Evolutionary conservation across 2,113 vertebrate species (phyloP), one percentile per base, ranked within the genome.

Genomic region (Sinocyclocheilus anophthalmus): DNA sequence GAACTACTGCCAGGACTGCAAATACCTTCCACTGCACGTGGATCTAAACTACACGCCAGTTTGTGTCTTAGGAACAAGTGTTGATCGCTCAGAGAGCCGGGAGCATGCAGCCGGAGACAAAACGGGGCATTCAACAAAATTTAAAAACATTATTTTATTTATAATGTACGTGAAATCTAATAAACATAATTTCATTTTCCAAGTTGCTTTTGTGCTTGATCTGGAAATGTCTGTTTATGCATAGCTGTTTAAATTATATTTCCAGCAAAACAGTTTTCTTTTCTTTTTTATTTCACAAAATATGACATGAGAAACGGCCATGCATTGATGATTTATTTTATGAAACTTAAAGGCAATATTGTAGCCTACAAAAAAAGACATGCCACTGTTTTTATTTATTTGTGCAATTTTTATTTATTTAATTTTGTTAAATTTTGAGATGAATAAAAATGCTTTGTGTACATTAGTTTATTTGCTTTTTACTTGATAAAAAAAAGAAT

Each of bases 61-160:
- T 72, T 81, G 87, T 86, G 87, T 88, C 87, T 86, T 88, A 84
- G 48, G 11, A 84, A 73, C 70, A 73, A 73, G 37, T 42, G 33
- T 73, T 22, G 37, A 73, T 72, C 33, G 20, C 37, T 72, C 37
- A 12, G 33, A 72, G 33, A 70, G 33, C 30, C 0, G 8, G 69
- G 18, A 72, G 18, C 33, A 10, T 72, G 69, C 33, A 42, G 69
- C 69, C 9, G 39, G 37, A 42, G 69, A 42, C 33, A 22, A 72
- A 72, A 22, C 20, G n/a, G 20, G 73, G 10, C 18, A 2, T 20
- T 57, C 18, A 20, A 57, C 57, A 1, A 8, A 59, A 59, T 59
- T 3, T 59, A 3, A 22, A 55, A 59, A 9, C 55, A 22, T 59
- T 26, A 26, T 50, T 45, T 76, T 45, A 50, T 50, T 53, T 48